These are phyloP conservation scores for Polietes domitor DNA, from an alignment of 2,888 invertebrate genomes.

Conservation along the genomic window DNA sequence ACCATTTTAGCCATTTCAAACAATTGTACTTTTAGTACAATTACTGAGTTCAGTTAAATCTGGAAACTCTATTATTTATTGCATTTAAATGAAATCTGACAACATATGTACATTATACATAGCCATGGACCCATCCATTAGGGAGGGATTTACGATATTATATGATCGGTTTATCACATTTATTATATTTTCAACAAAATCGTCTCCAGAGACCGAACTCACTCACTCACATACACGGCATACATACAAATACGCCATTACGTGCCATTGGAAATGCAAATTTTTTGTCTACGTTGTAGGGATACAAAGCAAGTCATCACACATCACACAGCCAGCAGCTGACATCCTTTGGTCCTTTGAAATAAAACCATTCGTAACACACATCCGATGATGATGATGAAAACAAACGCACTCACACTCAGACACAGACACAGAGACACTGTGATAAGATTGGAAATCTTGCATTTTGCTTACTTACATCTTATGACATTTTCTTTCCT, in stretches of 20 bases:
- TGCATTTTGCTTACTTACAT: background rate
- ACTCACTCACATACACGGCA: background rate
- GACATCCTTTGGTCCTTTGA: background rate
- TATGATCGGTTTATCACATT: background rate
- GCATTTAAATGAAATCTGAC: no score
- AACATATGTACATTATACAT: no score
- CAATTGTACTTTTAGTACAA: no score
- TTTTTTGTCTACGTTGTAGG: background rate
- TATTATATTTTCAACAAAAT: conserved; percentile 14
- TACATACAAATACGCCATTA: background rate
- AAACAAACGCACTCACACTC: background rate
- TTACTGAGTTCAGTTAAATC: no score
- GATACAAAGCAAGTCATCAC: background rate
- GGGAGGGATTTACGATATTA: background rate
- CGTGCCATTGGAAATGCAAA: conserved; percentile 18
- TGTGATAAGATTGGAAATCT: conserved; percentile 14
- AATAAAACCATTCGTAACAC: background rate
- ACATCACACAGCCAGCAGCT: background rate
- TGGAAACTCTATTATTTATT: no score
- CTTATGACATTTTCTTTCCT: conserved; percentile 2
- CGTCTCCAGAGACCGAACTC: background rate
- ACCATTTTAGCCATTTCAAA: no score
- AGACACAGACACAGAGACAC: background rate
- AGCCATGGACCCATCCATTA: background rate
- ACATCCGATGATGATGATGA: conserved; percentile 8